Evolutionary conservation across 2,797 vertebrate species (phyloP).

Genomic region (Hypotaenidia philippensis): DNA sequence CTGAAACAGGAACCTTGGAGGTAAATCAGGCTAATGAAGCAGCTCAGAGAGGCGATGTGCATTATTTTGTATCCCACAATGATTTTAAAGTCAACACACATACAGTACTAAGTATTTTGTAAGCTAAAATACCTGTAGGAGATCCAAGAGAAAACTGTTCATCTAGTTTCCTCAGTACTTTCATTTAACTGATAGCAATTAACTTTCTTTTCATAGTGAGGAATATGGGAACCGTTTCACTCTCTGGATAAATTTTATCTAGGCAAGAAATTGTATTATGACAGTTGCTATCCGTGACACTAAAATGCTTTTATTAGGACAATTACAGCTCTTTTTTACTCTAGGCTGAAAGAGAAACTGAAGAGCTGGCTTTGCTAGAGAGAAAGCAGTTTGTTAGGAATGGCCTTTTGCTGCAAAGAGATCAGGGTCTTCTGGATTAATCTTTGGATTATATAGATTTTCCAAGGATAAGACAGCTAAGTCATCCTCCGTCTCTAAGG

Average conservation of each 20-base stretch:
- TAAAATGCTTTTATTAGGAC: conserved; percentile 71
- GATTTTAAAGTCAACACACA: conserved; percentile 67
- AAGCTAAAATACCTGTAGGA: conserved; percentile 37
- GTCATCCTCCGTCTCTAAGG: conserved; percentile 58
- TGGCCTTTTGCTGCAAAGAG: conserved; percentile 62
- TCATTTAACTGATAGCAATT: conserved; percentile 55
- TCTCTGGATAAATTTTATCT: conserved; percentile 61
- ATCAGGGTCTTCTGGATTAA: conserved; percentile 72
- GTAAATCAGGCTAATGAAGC: conserved; percentile 78
- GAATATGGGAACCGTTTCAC: conserved; percentile 50
- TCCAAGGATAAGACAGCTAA: conserved; percentile 72
- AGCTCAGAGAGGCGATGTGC: conserved; percentile 44
- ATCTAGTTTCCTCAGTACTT: conserved; percentile 2
- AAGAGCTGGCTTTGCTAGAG: conserved; percentile 18
- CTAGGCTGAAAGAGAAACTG: conserved; percentile 48
- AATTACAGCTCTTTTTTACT: conserved; percentile 68
- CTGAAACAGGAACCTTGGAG: conserved; percentile 60
- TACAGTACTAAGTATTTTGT: conserved; percentile 31
- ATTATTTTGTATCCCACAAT: conserved; percentile 57
- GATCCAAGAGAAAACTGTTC: conserved; percentile 50
- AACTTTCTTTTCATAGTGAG: conserved; percentile 17
- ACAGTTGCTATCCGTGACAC: conserved; percentile 57
- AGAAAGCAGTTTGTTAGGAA: conserved; percentile 63
- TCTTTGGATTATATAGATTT: conserved; percentile 70
- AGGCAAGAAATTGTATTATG: conserved; percentile 72